Percentiles rank a stretch among this genome's conserved stretches.
phyloP scores from a whole-genome alignment of 1,140 invertebrate species.

The Eubasilissa regina region DNA sequence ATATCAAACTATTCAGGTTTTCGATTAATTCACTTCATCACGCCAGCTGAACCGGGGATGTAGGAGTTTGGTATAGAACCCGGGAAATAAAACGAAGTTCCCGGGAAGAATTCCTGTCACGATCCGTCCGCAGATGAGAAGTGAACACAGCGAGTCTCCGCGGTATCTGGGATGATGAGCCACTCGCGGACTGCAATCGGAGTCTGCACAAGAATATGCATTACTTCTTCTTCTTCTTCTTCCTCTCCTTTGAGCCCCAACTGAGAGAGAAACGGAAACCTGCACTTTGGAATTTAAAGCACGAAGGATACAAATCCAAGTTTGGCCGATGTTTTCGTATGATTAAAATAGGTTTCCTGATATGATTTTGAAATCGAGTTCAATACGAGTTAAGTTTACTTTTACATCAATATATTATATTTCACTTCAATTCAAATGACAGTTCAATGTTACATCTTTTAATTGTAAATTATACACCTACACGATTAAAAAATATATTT shows the following conservation, averaged over 20 bases:
- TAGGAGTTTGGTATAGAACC: not conserved
- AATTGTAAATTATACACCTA: no score
- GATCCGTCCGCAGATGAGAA: constrained; percentile 32
- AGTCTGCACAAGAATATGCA: constrained; percentile 17
- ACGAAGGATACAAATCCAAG: constrained; percentile 16
- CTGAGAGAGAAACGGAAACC: constrained; percentile 4
- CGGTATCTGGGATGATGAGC: constrained; percentile 23
- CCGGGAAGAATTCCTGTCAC: constrained; percentile 8
- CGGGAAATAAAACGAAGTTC: constrained; percentile 1
- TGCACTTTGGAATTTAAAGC: constrained; percentile 1
- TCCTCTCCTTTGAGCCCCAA: constrained; percentile 1
- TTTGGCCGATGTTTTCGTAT: not conserved
- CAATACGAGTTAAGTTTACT: not conserved
- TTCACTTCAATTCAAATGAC: no score
- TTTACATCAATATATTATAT: no score
- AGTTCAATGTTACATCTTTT: no score
- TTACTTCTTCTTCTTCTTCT: constrained; percentile 8
- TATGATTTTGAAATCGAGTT: not conserved
- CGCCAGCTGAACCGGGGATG: no score
- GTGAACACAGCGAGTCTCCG: not conserved
- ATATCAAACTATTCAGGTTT: no score
- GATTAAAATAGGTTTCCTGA: not conserved
- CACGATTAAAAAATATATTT: no score
- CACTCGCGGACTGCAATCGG: constrained; percentile 11
- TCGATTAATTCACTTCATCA: no score